Evolutionary conservation across 2,797 vertebrate genomes (phyloP), one percentile per base, ranked within the genome.

Genomic region (Paramormyrops hopkinsi): DNA sequence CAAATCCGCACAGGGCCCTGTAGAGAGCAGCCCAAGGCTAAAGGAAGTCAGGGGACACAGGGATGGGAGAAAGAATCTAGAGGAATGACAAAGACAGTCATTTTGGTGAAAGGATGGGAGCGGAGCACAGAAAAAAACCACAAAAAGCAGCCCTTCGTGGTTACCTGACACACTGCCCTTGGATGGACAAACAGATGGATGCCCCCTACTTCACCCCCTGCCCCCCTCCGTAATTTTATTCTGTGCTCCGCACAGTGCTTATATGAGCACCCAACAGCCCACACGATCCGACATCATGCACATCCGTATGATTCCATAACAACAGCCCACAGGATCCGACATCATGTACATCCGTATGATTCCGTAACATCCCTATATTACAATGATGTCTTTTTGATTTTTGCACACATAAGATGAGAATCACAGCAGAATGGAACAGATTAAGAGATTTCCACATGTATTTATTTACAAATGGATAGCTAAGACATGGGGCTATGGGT

Each of bases 61-160:
- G 6, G 69, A 41, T 8, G 22, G 25, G 14, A 41, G 17, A 4
- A 9, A 12, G 62, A 65, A 4, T 25, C 22, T 54, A 76, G 29
- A 62, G 86, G 56, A 53, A 87, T 50, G 89, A 86, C 76, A 86
- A 65, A 59, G 90, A 79, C 83, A 89, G 89, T 86, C 85, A 91
- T 73, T 89, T 82, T 29, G 62, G 22, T 22, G 9, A 3, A 3
- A 69, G 22, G 62, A 69, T 22, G 25, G 62, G 9, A 65, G n/a
- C 0, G 8, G 8, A 1, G 2, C 7, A 22, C 56, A 7, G 44
- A 46, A 4, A 5, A 62, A 62, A 62, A 14, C 0, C 62, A 3
- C 22, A 33, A 33, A 69, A 76, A 41, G 69, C 33, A 37, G 4
- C 5, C 12, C 69, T 37, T 73, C 14, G 2, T 37, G 69, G 69